Percentiles rank a stretch among this genome's conserved stretches.
Conservation (phyloP, 2,888 invertebrate genomes). For the Pyrocoelia pectoralis region DNA sequence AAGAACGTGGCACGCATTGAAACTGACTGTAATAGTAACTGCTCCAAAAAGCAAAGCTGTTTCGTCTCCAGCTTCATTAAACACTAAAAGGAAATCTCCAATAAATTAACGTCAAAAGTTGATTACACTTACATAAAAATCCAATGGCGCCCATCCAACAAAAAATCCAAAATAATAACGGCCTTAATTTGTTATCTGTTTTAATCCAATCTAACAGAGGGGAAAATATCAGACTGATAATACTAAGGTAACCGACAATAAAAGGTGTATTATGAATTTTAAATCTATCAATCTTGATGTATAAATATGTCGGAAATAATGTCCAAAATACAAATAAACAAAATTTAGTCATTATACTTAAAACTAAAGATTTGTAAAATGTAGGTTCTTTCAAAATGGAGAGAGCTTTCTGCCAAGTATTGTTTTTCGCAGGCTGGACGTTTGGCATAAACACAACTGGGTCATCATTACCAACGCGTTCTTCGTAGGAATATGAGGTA, state of each 20-base stretch:
- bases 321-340: conserved; percentile 64
- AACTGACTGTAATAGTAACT: conserved; percentile 51
- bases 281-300: conserved; percentile 46
- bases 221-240: conserved; percentile 46
- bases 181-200: conserved; percentile 48
- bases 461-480: conserved; percentile 35
- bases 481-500: conserved; percentile 52
- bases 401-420: conserved; percentile 1
- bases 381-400: conserved; percentile 50
- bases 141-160: conserved; percentile 64
- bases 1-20: conserved; percentile 51
- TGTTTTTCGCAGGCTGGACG: background rate
- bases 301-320: conserved; percentile 64
- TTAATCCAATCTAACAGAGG: conserved; percentile 49
- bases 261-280: conserved; percentile 46
- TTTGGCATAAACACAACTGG: conserved; percentile 51
- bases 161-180: conserved; percentile 55
- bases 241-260: conserved; percentile 46
- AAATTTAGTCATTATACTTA: conserved; percentile 64
- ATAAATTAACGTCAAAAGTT: background rate
- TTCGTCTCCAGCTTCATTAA: conserved; percentile 50
- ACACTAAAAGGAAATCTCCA: conserved; percentile 45
- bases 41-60: conserved; percentile 52
- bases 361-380: conserved; percentile 66
- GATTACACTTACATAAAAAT: conserved; percentile 63